Evolutionary conservation across 2,113 vertebrate genomes (phyloP), one percentile per base, ranked within the genome.

Genomic region (Scortum barcoo): DNA sequence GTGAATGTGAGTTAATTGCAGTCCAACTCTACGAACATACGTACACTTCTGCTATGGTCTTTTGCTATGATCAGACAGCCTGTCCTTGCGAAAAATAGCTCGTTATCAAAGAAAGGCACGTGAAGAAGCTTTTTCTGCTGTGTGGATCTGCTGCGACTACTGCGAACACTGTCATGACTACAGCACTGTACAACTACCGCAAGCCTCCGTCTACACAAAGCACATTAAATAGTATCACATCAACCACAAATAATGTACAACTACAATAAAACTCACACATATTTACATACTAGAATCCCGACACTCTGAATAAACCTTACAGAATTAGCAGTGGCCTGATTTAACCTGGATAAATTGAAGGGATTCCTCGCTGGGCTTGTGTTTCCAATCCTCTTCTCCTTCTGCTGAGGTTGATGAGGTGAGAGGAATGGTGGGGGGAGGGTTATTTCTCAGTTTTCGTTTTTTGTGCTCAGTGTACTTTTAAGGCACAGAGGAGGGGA

Each of bases 21-120:
- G 78, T 86, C 79, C 83, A 78, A 80, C 61, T 80, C 81, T 84
- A 88, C 61, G 65, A 78, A 80, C 58, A 46, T 80, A 81, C 78
- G 60, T 54, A 89, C 65, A 80, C 51, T 36, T 67, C 22, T 54
- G 46, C 85, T 79, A 72, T 11, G 16, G 57, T 60, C 10, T 2
- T 57, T 70, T 72, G 13, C 83, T 86, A 89, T 22, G 12, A 70
- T 73, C 80, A 40, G 51, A 75, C 75, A 57, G 76, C 68, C 5
- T 56, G 53, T 62, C 81, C 72, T 76, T 68, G n/a, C n/a, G 14
- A 63, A 60, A 72, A 73, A 76, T 8, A 26, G 76, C 56, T 86
- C 5, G 28, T 80, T 63, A 54, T 78, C 28, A 40, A 88, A 87
- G 54, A 86, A 93, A 94, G 93, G 92, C 93, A 94, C 92, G 17